Percentiles rank a stretch among this genome's conserved stretches.
phyloP scores from a whole-genome alignment of 2,797 vertebrate species.

The Gymnothorax javanicus region DNA sequence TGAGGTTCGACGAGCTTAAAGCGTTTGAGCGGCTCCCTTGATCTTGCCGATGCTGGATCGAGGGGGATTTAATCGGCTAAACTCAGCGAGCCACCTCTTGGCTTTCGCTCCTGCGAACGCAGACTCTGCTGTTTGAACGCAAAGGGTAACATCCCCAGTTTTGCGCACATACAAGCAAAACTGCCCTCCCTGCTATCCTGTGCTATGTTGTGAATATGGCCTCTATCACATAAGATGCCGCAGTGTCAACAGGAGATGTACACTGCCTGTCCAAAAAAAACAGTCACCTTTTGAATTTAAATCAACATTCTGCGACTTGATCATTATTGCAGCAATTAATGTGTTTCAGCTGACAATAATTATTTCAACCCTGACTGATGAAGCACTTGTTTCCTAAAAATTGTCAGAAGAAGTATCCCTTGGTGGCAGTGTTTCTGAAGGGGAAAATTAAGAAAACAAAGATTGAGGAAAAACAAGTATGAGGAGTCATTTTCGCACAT shows the following conservation, averaged over 20 bases:
- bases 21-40: background rate
- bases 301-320: too few relatives aligned
- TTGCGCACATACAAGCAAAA: background rate
- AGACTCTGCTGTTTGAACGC: background rate
- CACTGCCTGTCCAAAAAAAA: background rate
- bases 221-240: background rate
- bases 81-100: background rate
- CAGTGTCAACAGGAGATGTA: background rate
- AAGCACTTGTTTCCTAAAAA: too few relatives aligned
- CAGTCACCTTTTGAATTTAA: too few relatives aligned
- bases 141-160: background rate
- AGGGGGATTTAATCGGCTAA: background rate
- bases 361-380: too few relatives aligned
- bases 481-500: too few relatives aligned
- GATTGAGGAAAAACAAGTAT: too few relatives aligned
- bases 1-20: background rate
- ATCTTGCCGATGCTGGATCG: background rate
- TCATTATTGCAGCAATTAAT: too few relatives aligned
- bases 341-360: too few relatives aligned
- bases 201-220: background rate
- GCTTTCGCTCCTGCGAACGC: background rate
- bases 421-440: too few relatives aligned
- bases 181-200: background rate
- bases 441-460: too few relatives aligned
- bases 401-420: too few relatives aligned